These are phyloP conservation scores for Drosophila anomalata DNA, from an alignment of 2,888 invertebrate genomes.

Conservation along the genomic window DNA sequence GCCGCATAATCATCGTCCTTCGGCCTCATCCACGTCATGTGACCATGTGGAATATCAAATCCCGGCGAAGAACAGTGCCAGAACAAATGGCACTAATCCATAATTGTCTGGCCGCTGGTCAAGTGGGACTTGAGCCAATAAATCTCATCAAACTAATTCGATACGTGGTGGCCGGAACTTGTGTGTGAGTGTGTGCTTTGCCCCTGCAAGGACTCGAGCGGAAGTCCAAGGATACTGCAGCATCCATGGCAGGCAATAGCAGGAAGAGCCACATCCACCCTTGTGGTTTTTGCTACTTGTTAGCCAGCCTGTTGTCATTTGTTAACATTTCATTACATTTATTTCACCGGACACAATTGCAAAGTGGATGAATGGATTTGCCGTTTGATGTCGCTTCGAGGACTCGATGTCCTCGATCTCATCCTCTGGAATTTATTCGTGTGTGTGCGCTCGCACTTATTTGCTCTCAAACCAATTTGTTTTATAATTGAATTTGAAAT, in stretches of 20 bases:
- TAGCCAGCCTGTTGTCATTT: constrained; percentile 75
- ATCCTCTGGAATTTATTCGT: constrained; percentile 10
- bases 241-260: constrained; percentile 2
- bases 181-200: constrained; percentile 15
- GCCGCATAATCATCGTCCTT: constrained; percentile 55
- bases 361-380: constrained; percentile 77
- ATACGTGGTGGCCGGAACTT: constrained; percentile 47
- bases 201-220: constrained; percentile 23
- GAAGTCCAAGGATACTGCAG: background rate
- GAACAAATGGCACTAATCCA: constrained; percentile 81
- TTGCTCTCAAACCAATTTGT: constrained; percentile 78
- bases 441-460: constrained; percentile 56
- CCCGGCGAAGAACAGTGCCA: constrained; percentile 26
- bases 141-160: constrained; percentile 80
- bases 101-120: constrained; percentile 78
- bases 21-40: constrained; percentile 13
- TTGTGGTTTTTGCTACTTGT: constrained; percentile 70
- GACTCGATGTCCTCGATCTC: constrained; percentile 16
- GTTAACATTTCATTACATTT: constrained; percentile 81
- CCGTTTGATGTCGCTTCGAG: constrained; percentile 69
- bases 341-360: constrained; percentile 75
- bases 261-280: constrained; percentile 50
- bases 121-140: constrained; percentile 77
- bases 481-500: constrained; percentile 83
- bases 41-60: constrained; percentile 48